Base-by-base conservation (phyloP, 2,113 vertebrate genomes). In the Pseudorectes ferrugineus region DNA sequence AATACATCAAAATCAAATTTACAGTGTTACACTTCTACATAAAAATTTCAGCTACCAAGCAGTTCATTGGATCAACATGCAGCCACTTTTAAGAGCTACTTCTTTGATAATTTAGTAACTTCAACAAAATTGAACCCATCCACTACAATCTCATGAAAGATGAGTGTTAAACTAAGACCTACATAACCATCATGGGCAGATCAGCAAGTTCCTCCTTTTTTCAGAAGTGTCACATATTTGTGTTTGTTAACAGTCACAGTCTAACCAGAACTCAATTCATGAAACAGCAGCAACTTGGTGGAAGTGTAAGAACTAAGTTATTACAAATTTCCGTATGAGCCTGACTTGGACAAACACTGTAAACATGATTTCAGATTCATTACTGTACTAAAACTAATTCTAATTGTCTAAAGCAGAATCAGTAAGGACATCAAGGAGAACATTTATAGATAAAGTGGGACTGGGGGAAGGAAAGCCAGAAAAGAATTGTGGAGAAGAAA, bases 391-490 rank as follows among this genome's bases (percentile, higher is more conserved):
- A 95, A 96, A 95, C 82, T 95, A 91, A 76, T 79, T 91, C 89
- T 94, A 94, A 83, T 74, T 77, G 48, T 70, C 82, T 84, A 92
- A 88, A 93, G 62, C 90, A 90, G 72, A 93, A 90, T 40, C 3
- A 14, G 65, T 96, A 96, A 97, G 95, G 94, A 97, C 96, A 97
- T 96, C 94, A 80, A 93, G n/a, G 45, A 95, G 65, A 97, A 96
- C 85, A 96, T 97, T 96, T 97, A 97, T 96, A 97, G 95, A 97
- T 96, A 96, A 97, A 96, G 92, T 96, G 92, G 92, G 92, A 81
- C 0, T 74, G 95, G 93, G 88, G 96, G 94, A 96, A 96, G 94
- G 93, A 97, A 97, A 96, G 93, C 63, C 94, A 96, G 95, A 95
- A 97, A 97, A 97, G 96, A 97, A 97, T 63, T 88, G 65, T 96